Evolutionary conservation across 2,888 invertebrate species (phyloP).

Genomic region (Melinaea marsaeus): DNA sequence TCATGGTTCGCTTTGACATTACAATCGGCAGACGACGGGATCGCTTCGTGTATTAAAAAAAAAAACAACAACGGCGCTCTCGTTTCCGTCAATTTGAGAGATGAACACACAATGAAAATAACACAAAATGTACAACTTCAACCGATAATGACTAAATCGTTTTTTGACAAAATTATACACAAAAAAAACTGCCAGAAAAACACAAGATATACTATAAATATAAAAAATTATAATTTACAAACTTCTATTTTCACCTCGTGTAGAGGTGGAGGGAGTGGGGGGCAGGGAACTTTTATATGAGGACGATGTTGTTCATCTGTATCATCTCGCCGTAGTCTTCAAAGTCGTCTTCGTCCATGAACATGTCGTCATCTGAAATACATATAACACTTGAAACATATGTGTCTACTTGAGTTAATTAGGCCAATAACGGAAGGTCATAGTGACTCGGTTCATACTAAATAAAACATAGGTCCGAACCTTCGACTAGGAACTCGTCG

Average conservation of each 20-base stretch:
- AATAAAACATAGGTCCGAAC: conserved; percentile 28
- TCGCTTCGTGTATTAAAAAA: conserved; percentile 9
- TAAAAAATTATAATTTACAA: conserved; percentile 9
- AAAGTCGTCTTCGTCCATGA: conserved; percentile 49
- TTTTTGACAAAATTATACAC: not conserved
- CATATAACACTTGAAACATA: conserved; percentile 9
- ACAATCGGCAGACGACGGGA: conserved; percentile 9
- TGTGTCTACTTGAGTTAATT: not conserved
- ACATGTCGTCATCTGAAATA: conserved; percentile 52
- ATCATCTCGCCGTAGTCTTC: conserved; percentile 48
- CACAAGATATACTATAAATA: conserved; percentile 11
- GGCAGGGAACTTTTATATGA: conserved; percentile 27
- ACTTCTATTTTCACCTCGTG: not conserved
- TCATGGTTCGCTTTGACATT: conserved; percentile 8
- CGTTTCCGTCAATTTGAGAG: conserved; percentile 7
- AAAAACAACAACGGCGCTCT: conserved; percentile 4
- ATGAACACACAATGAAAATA: conserved; percentile 7
- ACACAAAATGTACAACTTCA: conserved; percentile 10
- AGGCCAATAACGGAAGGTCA: conserved; percentile 1
- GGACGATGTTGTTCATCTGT: conserved; percentile 47
- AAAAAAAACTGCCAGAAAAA: conserved; percentile 1
- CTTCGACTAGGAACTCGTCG: conserved; percentile 51
- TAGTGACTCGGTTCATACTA: no score
- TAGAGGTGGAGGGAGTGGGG: not conserved
- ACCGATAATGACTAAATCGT: conserved; percentile 2